Base-by-base conservation (phyloP, 2,888 invertebrate species). In the Buathra laborator region DNA sequence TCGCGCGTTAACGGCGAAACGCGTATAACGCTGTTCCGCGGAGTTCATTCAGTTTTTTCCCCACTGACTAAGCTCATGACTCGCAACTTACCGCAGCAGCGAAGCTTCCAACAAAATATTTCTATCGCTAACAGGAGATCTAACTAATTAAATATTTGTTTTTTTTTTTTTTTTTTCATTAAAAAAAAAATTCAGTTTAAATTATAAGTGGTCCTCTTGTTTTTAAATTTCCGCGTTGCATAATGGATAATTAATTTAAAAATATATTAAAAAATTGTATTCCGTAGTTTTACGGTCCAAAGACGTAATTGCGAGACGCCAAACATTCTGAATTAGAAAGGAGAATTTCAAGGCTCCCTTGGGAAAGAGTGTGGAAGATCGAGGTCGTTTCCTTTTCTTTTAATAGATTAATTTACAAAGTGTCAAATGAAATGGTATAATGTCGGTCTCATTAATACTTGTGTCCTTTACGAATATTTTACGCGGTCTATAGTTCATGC, bases 11-110 rank as follows among this genome's bases (percentile, higher is more conserved):
- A 83, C 78, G 74, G 68, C 72, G 48, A 79, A 83, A 64, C 75
- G 37, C 79, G 74, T 79, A 70, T 48, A 75, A 75, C 79, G 62
- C 59, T 79, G 62, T 51, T 75, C 79, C 68, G 46, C 68, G 56
- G 83, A 83, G 74, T 83, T 79, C 83, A 83, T 83, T 83, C 83
- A 83, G 44, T 83, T 83, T 75, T 79, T 79, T 75, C 43, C 14
- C 44, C 56, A 24, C 12, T 24, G 24, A 56, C 10, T 12, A 3
- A 56, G 19, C 24, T 24, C 24, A 19, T 24, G 19, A 24, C 56
- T 5, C 9, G 12, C 56, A 24, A 24, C 56, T 56, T 56, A 19
- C 10, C 19, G 19, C 9, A 24, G 56, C 56, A 19, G 37, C 37
- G 37, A 37, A 37, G 37, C 37, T 37, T 37, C 37, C 37, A 37